Conservation (phyloP, 2,797 vertebrate genomes). For the Coregonus suidteri region DNA sequence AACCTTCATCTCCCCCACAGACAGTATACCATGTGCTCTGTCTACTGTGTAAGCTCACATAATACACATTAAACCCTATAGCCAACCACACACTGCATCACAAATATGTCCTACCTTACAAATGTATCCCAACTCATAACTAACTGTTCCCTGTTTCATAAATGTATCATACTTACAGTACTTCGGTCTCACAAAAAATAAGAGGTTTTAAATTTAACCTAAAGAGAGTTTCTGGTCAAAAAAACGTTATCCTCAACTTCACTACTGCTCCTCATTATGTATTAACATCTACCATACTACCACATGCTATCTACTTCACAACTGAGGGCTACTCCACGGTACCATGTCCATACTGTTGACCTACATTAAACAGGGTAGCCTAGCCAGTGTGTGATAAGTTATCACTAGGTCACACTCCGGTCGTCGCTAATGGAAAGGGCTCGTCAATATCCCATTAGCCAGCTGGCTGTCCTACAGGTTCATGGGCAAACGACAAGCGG, state of each 20-base stretch:
- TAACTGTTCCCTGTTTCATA: too few species aligned
- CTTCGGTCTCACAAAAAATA: too few species aligned
- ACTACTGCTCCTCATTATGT: neutral
- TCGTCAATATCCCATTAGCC: slow-evolving; percentile 39
- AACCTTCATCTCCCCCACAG: too few species aligned
- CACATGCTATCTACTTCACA: neutral
- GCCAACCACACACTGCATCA: too few species aligned
- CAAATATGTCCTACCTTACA: too few species aligned
- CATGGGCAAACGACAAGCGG: slow-evolving; percentile 34
- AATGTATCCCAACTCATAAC: too few species aligned
- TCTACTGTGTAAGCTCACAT: too few species aligned
- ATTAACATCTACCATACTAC: neutral
- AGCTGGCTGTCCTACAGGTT: slow-evolving; percentile 1
- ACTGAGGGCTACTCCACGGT: neutral
- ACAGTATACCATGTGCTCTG: too few species aligned
- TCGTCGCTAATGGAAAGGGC: slow-evolving; percentile 33
- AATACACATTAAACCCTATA: too few species aligned
- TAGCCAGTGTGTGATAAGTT: slow-evolving; percentile 36
- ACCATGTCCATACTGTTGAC: slow-evolving; percentile 15
- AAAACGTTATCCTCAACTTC: neutral
- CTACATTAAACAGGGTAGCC: slow-evolving; percentile 42
- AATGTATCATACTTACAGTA: too few species aligned
- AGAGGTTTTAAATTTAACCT: neutral
- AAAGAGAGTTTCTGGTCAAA: neutral
- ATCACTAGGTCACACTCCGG: slow-evolving; percentile 44